These are phyloP conservation scores for Drosophila colorata DNA, from an alignment of 2,888 invertebrate genomes.

Conservation along the genomic window DNA sequence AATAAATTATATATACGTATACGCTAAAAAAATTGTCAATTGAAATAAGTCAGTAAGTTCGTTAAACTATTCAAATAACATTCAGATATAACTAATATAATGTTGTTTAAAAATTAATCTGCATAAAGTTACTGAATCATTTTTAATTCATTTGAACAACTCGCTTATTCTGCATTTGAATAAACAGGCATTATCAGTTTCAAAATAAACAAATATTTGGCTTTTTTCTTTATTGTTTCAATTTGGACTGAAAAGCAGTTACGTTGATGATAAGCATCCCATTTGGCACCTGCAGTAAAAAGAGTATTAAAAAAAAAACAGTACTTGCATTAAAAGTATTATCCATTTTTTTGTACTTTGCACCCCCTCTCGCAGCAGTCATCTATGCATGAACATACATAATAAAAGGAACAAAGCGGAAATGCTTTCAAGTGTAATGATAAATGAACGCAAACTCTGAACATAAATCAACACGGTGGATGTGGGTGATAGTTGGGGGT, in stretches of 20 bases:
- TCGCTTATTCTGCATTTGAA: not conserved
- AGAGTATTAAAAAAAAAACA: constrained; percentile 24
- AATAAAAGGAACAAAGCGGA: constrained; percentile 71
- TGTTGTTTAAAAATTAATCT: too few relatives aligned
- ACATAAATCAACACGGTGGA: constrained; percentile 68
- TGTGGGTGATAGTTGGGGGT: constrained; percentile 1
- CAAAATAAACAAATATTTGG: not conserved
- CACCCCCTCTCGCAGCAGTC: not conserved
- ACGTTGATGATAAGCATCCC: constrained; percentile 58
- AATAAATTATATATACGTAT: too few relatives aligned
- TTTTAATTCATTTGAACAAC: not conserved
- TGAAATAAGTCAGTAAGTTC: too few relatives aligned
- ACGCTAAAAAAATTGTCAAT: too few relatives aligned
- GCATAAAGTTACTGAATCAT: too few relatives aligned
- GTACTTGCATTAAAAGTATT: constrained; percentile 70
- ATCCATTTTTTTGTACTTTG: constrained; percentile 47
- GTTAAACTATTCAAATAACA: too few relatives aligned
- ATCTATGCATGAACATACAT: constrained; percentile 46
- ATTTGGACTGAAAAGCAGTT: constrained; percentile 52
- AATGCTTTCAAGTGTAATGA: constrained; percentile 80
- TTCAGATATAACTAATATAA: too few relatives aligned
- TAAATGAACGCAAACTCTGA: constrained; percentile 78
- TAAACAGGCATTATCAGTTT: not conserved
- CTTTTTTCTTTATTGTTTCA: constrained; percentile 19
- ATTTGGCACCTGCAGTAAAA: constrained; percentile 63